Percentiles rank a stretch among this genome's conserved stretches.
phyloP scores from a whole-genome alignment of 2,113 vertebrate genomes.

The Phrynosoma platyrhinos region DNA sequence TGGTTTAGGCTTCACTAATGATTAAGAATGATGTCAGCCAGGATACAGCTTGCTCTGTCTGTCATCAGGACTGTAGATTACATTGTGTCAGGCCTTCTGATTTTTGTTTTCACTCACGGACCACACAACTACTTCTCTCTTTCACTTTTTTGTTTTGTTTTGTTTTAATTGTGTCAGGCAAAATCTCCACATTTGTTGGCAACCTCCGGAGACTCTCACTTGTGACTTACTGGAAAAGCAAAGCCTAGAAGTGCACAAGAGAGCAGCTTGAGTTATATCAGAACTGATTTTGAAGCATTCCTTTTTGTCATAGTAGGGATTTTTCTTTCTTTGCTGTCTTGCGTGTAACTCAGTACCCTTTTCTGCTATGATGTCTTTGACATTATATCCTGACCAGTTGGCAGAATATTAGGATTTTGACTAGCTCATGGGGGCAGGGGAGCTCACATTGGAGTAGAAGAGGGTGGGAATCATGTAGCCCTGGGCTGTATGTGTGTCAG shows the following conservation, averaged over 20 bases:
- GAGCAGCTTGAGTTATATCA: background rate
- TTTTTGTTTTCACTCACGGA: no score
- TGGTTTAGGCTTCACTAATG: constrained; percentile 57
- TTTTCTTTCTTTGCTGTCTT: background rate
- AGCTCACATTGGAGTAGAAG: background rate
- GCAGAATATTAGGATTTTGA: background rate
- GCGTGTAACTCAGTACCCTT: background rate
- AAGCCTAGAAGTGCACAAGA: constrained; percentile 48
- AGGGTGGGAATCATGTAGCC: no score
- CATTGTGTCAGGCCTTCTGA: background rate
- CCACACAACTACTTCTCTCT: no score
- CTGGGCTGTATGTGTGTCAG: no score
- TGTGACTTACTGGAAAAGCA: constrained; percentile 46
- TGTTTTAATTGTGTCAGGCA: constrained; percentile 20
- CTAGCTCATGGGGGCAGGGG: constrained; percentile 21
- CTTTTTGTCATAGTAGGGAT: constrained; percentile 2
- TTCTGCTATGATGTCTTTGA: constrained; percentile 18
- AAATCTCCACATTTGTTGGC: constrained; percentile 55
- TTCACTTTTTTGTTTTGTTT: no score
- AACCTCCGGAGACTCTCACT: constrained; percentile 42
- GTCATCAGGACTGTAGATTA: constrained; percentile 50
- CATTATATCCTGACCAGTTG: constrained; percentile 35
- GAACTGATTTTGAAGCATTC: background rate
- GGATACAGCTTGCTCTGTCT: constrained; percentile 57
- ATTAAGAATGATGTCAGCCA: constrained; percentile 60